phyloP scores from a whole-genome alignment of 2,113 vertebrate species.

The Ceyx margarethae region DNA sequence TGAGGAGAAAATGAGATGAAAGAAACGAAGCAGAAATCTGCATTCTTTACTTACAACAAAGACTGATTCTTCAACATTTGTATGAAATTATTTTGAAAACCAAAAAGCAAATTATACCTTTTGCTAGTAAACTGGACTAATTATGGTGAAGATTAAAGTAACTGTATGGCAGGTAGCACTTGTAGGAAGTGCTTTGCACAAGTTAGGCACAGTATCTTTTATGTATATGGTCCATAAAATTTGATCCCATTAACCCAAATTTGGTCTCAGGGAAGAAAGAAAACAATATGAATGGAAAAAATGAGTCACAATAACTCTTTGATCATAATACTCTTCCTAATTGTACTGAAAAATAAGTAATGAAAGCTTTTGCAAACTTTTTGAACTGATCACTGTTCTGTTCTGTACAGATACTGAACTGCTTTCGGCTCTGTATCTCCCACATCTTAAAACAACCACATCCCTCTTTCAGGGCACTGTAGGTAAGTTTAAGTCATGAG shows the following conservation, averaged over 20 bases:
- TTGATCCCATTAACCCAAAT: background rate
- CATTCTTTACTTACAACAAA: background rate
- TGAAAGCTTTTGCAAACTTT: background rate
- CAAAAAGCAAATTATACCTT: background rate
- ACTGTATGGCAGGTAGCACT: background rate
- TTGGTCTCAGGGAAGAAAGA: background rate
- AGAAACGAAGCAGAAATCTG: rapidly evolving
- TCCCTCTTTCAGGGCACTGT: background rate
- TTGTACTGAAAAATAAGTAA: background rate
- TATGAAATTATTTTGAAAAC: background rate
- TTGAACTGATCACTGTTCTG: rapidly evolving
- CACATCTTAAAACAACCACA: background rate
- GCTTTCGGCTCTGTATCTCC: background rate
- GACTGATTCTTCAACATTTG: background rate
- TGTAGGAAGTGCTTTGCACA: background rate
- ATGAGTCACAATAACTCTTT: background rate
- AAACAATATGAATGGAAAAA: background rate
- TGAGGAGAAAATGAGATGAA: background rate
- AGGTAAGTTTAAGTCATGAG: background rate
- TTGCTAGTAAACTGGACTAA: background rate
- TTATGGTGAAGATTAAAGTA: background rate
- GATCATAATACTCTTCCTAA: background rate
- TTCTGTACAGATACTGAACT: background rate
- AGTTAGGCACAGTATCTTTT: background rate
- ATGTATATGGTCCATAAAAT: background rate